Evolutionary conservation across 1,140 invertebrate genomes (phyloP), one percentile per base, ranked within the genome.

Genomic region (Dysdera silvatica): DNA sequence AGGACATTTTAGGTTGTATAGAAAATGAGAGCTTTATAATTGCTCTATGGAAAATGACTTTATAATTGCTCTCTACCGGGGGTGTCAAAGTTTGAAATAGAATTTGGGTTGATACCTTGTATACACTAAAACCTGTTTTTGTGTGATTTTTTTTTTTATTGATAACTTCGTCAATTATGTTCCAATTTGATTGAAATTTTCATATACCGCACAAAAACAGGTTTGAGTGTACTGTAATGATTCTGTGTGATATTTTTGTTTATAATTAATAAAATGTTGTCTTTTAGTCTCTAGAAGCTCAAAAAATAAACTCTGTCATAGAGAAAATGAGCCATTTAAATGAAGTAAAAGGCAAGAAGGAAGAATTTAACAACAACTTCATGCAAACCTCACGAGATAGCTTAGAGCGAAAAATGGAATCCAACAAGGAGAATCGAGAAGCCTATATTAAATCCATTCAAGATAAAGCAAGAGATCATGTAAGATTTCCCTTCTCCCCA

Each of bases 271-370:
- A 20, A n/a, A n/a, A 5, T 53, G 5, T 45, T 41, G 41, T 62
- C 65, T 79, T 78, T n/a, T 75, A 88, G 87, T 87, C 85, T 64
- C 75, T 93, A 74, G 90, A 92, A 76, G 83, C 85, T 45, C 85
- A 85, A 72, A 91, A 89, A 75, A 83, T 93, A 74, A 87, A 87
- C 8, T 82, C 84, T 58, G 80, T 93, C 56, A 83, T 86, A 7
- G 85, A 87, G 48, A 86, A 91, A 74, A 82, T 90, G 77, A 82
- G 82, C 40, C 89, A 89, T 77, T 88, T 93, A 63, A 88, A 93
- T 72, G 89, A 92, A 70, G 88, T 88, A n/a, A 84, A 87, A 40
- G 85, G 86, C 65, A 94, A 94, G 77, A 87, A 86, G 69, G 87
- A 89, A 74, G 89, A 93, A 76, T 85, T 91, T 68, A 89, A 85